Percentiles rank a stretch among this genome's conserved stretches.
phyloP scores from a whole-genome alignment of 1,140 invertebrate genomes.

The Paracyclopina nana region DNA sequence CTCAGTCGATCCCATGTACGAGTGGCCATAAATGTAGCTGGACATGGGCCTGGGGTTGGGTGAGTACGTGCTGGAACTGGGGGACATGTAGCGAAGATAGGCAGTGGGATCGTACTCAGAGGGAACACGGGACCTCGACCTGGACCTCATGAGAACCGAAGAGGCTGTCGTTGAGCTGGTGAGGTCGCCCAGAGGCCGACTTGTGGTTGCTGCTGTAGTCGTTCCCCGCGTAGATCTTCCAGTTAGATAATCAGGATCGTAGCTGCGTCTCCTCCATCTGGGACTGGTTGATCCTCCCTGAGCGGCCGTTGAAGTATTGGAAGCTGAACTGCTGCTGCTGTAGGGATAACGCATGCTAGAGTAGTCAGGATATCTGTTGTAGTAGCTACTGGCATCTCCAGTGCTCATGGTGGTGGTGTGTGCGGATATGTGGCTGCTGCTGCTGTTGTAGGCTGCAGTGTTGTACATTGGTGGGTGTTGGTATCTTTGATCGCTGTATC shows the following conservation, averaged over 20 bases:
- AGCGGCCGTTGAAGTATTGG: neutral
- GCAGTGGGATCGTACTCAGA: constrained; percentile 4
- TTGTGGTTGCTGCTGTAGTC: neutral
- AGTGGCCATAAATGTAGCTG: neutral
- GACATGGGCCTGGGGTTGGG: neutral
- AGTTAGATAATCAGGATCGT: neutral
- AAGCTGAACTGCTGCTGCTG: neutral
- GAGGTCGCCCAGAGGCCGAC: neutral
- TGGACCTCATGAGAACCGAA: neutral
- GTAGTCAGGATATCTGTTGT: neutral
- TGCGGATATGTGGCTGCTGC: too few relatives aligned
- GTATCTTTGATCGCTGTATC: too few relatives aligned
- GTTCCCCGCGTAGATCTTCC: neutral
- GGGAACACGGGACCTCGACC: constrained; percentile 1
- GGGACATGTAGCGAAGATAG: too few relatives aligned
- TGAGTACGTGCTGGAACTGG: neutral
- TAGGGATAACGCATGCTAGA: neutral
- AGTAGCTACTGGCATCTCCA: too few relatives aligned
- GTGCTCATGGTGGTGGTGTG: too few relatives aligned
- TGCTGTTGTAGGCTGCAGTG: too few relatives aligned
- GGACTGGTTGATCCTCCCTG: neutral
- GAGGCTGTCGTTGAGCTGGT: neutral
- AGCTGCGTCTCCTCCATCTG: constrained; percentile 10
- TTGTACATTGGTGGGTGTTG: too few relatives aligned
- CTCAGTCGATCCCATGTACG: neutral